These are phyloP conservation scores for Styela clava DNA, from an alignment of 23 tunicate genomes.

Conservation along the genomic window DNA sequence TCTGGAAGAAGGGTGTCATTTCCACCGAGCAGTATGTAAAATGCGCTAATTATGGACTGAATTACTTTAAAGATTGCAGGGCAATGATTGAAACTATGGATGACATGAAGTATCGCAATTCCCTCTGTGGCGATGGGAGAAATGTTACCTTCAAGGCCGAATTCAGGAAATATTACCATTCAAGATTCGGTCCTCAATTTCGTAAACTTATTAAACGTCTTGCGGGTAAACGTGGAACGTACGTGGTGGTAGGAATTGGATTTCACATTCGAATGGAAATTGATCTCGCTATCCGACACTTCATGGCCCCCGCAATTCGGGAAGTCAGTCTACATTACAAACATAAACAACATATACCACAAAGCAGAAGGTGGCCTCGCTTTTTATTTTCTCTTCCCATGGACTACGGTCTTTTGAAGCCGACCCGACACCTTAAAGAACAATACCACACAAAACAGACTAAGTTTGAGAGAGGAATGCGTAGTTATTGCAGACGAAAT, in stretches of 20 bases:
- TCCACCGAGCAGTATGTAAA: not conserved
- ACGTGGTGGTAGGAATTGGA: conserved; percentile 37
- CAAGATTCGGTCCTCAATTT: conserved; percentile 21
- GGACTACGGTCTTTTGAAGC: conserved; percentile 30
- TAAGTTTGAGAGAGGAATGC: conserved; percentile 23
- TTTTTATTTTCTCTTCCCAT: conserved; percentile 32
- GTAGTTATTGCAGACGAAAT: conserved; percentile 17
- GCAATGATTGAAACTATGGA: conserved; percentile 22
- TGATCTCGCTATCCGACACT: not conserved
- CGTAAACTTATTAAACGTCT: conserved; percentile 16
- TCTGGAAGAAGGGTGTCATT: conserved; percentile 31
- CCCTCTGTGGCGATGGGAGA: conserved; percentile 44
- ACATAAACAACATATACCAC: not conserved
- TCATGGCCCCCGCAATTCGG: conserved; percentile 33
- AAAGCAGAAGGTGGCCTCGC: conserved; percentile 33
- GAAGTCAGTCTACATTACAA: conserved; percentile 13
- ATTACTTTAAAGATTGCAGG: conserved; percentile 40
- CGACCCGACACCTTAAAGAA: conserved; percentile 2
- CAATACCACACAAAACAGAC: conserved; percentile 15
- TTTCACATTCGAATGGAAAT: conserved; percentile 26
- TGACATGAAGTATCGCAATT: conserved; percentile 27
- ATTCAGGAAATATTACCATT: conserved; percentile 36
- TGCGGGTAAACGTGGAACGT: conserved; percentile 31
- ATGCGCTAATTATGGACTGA: conserved; percentile 36
- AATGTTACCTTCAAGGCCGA: conserved; percentile 36